Evolutionary conservation across 2,888 invertebrate genomes (phyloP).

Genomic region (Opisthograptis luteolata): DNA sequence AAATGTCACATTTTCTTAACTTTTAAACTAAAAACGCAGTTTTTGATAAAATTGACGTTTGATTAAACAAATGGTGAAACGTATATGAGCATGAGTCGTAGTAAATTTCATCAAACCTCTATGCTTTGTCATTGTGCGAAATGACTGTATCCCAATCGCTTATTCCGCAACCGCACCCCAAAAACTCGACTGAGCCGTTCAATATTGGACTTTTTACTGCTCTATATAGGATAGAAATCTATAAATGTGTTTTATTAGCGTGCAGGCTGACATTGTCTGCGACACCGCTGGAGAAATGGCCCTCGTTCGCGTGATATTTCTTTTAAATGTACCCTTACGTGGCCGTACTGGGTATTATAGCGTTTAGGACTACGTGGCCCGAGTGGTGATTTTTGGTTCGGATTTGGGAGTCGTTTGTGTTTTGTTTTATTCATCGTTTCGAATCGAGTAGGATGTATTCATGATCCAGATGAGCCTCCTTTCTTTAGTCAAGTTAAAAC

Average conservation of each 20-base stretch:
- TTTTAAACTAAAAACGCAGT: too few species aligned
- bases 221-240: conserved; percentile 36
- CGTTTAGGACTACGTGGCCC: conserved; percentile 4
- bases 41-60: too few species aligned
- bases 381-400: conserved; percentile 4
- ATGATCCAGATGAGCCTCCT: too few species aligned
- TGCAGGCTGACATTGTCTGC: conserved; percentile 43
- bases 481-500: too few species aligned
- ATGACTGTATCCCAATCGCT: not conserved
- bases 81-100: too few species aligned
- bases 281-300: conserved; percentile 35
- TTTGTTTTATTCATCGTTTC: too few species aligned
- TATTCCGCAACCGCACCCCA: not conserved
- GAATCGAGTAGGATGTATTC: too few species aligned
- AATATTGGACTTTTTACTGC: conserved; percentile 38
- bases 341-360: not conserved
- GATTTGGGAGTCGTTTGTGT: too few species aligned
- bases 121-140: too few species aligned
- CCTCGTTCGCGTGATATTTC: conserved; percentile 32
- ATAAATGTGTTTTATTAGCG: conserved; percentile 49
- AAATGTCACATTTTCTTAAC: too few species aligned
- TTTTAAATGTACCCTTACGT: conserved; percentile 20
- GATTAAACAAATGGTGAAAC: too few species aligned
- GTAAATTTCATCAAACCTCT: too few species aligned
- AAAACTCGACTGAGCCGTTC: conserved; percentile 20